Conservation (phyloP, 1,140 invertebrate species). For the Riptortus pedestris region DNA sequence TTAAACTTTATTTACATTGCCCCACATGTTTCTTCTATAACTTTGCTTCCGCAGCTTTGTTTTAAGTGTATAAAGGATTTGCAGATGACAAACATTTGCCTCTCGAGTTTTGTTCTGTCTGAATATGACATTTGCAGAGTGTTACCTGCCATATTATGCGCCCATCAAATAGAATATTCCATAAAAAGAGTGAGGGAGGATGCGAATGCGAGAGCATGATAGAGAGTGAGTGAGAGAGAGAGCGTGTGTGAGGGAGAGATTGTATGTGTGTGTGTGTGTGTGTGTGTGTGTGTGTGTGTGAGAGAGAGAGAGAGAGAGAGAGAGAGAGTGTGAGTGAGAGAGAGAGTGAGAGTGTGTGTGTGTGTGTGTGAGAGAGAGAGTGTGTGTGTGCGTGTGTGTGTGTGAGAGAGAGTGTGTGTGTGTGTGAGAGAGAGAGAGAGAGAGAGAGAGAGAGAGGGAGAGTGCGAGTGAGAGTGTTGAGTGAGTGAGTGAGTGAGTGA, state of each 20-base stretch:
- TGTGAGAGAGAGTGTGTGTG: neutral
- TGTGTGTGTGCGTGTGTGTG: neutral
- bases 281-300: slow-evolving; percentile 14
- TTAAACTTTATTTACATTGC: no score
- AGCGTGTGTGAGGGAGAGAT: neutral
- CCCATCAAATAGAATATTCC: no score
- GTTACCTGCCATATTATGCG: no score
- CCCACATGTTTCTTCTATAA: no score
- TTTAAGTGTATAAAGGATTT: no score
- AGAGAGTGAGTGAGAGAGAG: neutral
- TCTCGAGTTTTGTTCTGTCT: no score
- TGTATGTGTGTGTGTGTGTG: neutral
- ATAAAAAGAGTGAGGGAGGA: neutral
- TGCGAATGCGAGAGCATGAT: neutral
- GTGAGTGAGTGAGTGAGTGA: slow-evolving; percentile 34
- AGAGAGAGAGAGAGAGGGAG: slow-evolving; percentile 12
- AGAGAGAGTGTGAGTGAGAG: neutral
- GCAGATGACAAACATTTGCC: no score
- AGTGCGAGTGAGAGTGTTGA: slow-evolving; percentile 19
- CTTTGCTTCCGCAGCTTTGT: no score
- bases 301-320: slow-evolving; percentile 11
- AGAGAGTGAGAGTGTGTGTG: slow-evolving; percentile 17
- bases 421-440: neutral
- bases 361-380: slow-evolving; percentile 16
- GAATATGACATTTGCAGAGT: no score